Percentiles rank a stretch among this genome's conserved stretches.
These are phyloP conservation scores for Pterois miles DNA, from an alignment of 2,797 vertebrate genomes.

Conservation along the genomic window DNA sequence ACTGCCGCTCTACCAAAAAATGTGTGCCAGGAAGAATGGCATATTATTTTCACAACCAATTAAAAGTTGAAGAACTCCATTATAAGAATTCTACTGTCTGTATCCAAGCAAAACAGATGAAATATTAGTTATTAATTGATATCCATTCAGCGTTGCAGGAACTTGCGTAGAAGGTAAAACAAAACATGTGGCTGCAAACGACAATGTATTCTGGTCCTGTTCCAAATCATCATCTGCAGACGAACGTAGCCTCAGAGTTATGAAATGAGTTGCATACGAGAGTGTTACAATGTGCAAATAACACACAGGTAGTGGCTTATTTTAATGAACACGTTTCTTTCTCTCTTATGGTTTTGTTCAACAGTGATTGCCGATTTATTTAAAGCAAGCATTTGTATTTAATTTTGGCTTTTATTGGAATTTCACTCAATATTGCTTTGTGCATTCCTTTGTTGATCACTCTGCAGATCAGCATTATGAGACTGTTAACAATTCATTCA, in stretches of 20 bases:
- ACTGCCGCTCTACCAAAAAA: constrained; percentile 56
- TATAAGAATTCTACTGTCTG: constrained; percentile 77
- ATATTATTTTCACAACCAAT: constrained; percentile 80
- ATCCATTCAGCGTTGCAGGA: constrained; percentile 77
- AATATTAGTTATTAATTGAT: constrained; percentile 85
- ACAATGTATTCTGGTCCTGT: constrained; percentile 63
- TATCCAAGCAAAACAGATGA: constrained; percentile 82
- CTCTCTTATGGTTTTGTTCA: background rate
- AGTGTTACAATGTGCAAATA: constrained; percentile 28
- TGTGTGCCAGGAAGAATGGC: constrained; percentile 44
- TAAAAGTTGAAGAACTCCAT: constrained; percentile 84
- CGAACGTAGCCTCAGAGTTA: constrained; percentile 12
- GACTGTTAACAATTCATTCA: background rate
- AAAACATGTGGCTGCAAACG: constrained; percentile 64
- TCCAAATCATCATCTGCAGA: constrained; percentile 64
- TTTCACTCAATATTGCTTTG: background rate
- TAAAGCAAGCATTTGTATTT: background rate
- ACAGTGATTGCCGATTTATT: background rate
- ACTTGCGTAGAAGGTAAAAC: constrained; percentile 70
- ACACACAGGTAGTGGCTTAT: constrained; percentile 14
- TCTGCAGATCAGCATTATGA: background rate
- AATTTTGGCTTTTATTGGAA: background rate
- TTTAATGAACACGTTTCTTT: background rate
- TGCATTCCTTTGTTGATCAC: background rate
- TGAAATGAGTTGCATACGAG: constrained; percentile 6